These are phyloP conservation scores for Oeneis ivallda DNA, from an alignment of 2,888 invertebrate species.

Conservation along the genomic window DNA sequence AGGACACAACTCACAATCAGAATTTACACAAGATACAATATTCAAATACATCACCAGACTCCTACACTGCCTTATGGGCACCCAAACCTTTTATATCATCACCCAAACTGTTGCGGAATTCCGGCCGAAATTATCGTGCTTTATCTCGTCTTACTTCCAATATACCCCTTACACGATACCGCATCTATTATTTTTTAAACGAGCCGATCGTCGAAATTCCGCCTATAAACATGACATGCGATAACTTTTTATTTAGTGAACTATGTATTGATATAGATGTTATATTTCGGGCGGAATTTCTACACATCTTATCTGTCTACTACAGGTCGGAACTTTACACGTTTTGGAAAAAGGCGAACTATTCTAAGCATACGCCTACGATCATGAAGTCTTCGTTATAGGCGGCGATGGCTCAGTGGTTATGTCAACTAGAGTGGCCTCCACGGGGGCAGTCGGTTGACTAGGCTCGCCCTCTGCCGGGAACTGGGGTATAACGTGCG, in stretches of 20 bases:
- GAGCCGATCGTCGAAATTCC: too few species aligned
- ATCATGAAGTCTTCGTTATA: slow-evolving; percentile 73
- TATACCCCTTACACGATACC: too few species aligned
- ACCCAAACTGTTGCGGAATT: slow-evolving; percentile 1
- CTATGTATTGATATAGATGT: too few species aligned
- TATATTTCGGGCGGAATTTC: too few species aligned
- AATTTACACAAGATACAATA: background rate
- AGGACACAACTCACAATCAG: background rate
- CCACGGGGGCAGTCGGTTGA: slow-evolving; percentile 49
- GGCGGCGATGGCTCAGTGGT: slow-evolving; percentile 55
- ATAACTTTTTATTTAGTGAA: too few species aligned
- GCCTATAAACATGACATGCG: too few species aligned
- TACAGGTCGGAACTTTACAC: background rate
- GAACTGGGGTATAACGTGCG: slow-evolving; percentile 71
- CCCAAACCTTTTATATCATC: background rate
- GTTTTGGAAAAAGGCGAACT: slow-evolving; percentile 12
- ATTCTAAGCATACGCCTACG: slow-evolving; percentile 29
- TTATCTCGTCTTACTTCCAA: slow-evolving; percentile 15
- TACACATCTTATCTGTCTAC: too few species aligned
- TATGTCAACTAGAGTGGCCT: slow-evolving; percentile 66
- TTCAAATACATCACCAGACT: background rate
- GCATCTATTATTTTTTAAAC: too few species aligned
- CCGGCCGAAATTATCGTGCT: background rate
- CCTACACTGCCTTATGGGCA: background rate
- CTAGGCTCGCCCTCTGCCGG: slow-evolving; percentile 47